These are phyloP conservation scores for Neotoxoptera formosana DNA, from an alignment of 1,140 invertebrate genomes.

Conservation along the genomic window DNA sequence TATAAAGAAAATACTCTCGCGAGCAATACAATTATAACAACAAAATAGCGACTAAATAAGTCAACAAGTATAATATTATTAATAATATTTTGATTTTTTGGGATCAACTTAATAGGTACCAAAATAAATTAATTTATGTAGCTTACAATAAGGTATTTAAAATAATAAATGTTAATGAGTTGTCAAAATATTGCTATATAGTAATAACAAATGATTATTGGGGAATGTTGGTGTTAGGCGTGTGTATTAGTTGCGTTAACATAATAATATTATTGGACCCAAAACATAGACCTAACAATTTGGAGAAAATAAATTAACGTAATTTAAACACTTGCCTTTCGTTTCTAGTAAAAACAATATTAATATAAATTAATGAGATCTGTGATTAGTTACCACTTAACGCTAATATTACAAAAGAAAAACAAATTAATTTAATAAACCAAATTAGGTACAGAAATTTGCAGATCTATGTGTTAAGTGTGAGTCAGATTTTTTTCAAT, in stretches of 20 bases:
- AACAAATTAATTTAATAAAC: conserved; percentile 44
- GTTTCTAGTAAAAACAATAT: conserved; percentile 31
- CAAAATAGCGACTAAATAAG: conserved; percentile 56
- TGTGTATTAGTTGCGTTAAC: conserved; percentile 42
- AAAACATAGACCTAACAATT: conserved; percentile 58
- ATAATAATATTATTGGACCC: conserved; percentile 53
- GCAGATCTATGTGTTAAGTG: conserved; percentile 53
- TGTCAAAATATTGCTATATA: conserved; percentile 40
- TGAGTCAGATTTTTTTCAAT: conserved; percentile 33
- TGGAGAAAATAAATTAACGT: conserved; percentile 49
- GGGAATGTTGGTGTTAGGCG: conserved; percentile 56
- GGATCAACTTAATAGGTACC: conserved; percentile 49
- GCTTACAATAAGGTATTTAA: conserved; percentile 34
- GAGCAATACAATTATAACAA: conserved; percentile 54
- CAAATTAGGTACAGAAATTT: conserved; percentile 43
- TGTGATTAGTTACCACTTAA: conserved; percentile 54
- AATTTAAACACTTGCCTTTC: conserved; percentile 33
- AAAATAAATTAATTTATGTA: conserved; percentile 54
- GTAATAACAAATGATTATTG: conserved; percentile 28
- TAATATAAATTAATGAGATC: conserved; percentile 57
- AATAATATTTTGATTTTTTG: conserved; percentile 49
- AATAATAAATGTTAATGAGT: conserved; percentile 27
- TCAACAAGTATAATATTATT: conserved; percentile 55
- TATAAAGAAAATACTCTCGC: conserved; percentile 41
- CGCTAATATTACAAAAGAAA: conserved; percentile 50